A percentile compares a stretch with the other conserved stretches of the same genome.
Conservation (phyloP, 2,113 vertebrate species). For the Anguilla japonica region DNA sequence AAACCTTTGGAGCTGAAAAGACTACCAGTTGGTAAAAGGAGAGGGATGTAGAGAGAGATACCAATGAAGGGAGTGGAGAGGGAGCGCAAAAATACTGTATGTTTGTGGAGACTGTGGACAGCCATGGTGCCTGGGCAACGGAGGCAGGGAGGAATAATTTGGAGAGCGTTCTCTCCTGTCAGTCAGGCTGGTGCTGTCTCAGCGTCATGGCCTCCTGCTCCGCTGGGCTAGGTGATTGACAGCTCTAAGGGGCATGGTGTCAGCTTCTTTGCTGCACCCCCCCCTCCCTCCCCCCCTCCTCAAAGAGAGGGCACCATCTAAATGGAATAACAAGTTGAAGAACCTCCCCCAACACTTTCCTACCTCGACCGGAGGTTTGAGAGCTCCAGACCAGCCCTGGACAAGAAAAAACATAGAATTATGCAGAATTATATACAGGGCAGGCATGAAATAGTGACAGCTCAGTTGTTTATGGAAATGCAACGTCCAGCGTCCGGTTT, state of each 20-base stretch:
- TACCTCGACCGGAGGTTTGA: not conserved
- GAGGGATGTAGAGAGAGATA: not conserved
- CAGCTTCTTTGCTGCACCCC: not conserved
- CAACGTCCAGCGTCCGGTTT: not conserved
- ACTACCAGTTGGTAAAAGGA: not conserved
- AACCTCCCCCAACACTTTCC: slow-evolving; percentile 31
- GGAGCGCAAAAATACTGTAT: not conserved
- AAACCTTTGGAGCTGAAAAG: not conserved
- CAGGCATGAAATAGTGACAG: not conserved
- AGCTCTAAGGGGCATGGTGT: slow-evolving; percentile 45
- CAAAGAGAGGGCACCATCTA: slow-evolving; percentile 46
- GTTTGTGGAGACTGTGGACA: slow-evolving; percentile 5
- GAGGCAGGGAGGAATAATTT: slow-evolving; percentile 24
- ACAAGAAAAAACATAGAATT: not conserved
- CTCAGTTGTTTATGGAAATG: slow-evolving; percentile 5
- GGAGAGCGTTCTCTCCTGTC: slow-evolving; percentile 33
- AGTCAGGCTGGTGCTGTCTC: slow-evolving; percentile 39
- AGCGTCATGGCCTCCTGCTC: slow-evolving; percentile 47
- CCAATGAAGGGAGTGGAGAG: not conserved
- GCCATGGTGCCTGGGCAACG: not conserved
- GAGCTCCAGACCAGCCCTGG: not conserved
- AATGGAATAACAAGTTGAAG: slow-evolving; percentile 43
- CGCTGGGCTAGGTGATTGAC: slow-evolving; percentile 46
- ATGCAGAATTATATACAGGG: not conserved
- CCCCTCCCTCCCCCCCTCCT: not conserved